Conservation (phyloP, 2,797 vertebrate genomes). For the Denticeps clupeoides region DNA sequence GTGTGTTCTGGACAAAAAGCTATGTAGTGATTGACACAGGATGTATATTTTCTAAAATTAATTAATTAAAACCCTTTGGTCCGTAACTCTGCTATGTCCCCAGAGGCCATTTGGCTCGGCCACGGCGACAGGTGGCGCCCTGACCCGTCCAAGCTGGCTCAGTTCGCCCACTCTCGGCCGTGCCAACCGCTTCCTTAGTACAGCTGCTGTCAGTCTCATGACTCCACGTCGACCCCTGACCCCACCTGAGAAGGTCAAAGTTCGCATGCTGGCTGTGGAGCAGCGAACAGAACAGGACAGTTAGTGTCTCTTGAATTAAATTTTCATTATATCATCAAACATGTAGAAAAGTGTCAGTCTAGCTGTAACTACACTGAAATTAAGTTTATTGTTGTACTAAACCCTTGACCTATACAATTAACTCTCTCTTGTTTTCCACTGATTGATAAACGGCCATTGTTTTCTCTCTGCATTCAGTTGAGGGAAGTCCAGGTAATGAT, state of each 20-base stretch:
- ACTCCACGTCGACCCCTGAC: slow-evolving; percentile 78
- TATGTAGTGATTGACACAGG: no score
- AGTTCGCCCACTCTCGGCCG: slow-evolving; percentile 91
- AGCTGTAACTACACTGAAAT: no score
- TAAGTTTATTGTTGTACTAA: no score
- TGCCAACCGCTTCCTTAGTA: slow-evolving; percentile 91
- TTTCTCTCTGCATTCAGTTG: slow-evolving; percentile 58
- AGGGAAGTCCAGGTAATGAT: slow-evolving; percentile 83
- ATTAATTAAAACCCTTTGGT: no score
- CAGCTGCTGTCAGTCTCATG: slow-evolving; percentile 90
- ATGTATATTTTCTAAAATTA: no score
- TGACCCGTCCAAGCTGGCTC: slow-evolving; percentile 85
- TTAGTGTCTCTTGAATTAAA: slow-evolving; percentile 52
- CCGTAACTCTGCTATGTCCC: no score
- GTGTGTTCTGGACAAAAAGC: no score
- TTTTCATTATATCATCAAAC: neutral
- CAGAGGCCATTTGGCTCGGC: slow-evolving; percentile 76
- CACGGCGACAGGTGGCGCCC: slow-evolving; percentile 72
- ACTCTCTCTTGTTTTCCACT: slow-evolving; percentile 1
- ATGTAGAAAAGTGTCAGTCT: no score
- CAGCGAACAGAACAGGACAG: slow-evolving; percentile 92
- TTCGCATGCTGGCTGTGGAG: slow-evolving; percentile 79
- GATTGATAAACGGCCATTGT: slow-evolving; percentile 1
- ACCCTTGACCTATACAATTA: neutral
- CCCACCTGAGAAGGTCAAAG: slow-evolving; percentile 80